A percentile compares a stretch with the other conserved stretches of the same genome.
Evolutionary conservation across 2,113 vertebrate genomes (phyloP).

Genomic region (Struthidea cinerea): DNA sequence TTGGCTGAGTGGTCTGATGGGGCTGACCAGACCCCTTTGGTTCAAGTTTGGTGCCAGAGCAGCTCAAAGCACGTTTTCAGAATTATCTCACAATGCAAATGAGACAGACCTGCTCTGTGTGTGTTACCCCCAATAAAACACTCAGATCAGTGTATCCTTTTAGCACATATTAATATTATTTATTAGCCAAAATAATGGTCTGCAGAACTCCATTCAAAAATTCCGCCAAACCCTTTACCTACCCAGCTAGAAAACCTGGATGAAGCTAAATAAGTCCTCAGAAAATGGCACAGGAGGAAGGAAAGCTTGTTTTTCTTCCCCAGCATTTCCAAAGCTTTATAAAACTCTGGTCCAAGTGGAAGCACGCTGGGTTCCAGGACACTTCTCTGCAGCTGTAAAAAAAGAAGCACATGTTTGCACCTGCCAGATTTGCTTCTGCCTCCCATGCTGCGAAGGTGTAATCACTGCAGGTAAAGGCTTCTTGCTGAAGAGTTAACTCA

Average conservation of each 20-base stretch:
- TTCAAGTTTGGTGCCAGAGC: neutral
- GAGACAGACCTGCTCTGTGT: neutral
- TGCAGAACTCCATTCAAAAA: neutral
- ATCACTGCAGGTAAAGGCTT: neutral
- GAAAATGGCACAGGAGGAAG: neutral
- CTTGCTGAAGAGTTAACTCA: neutral
- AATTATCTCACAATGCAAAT: neutral
- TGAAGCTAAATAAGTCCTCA: neutral
- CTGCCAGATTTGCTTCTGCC: neutral
- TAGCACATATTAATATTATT: neutral
- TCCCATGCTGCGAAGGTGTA: neutral
- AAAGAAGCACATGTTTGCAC: neutral
- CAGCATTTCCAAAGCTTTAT: neutral
- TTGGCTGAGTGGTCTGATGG: neutral
- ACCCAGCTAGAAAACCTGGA: neutral
- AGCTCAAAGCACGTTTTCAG: neutral
- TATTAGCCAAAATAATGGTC: neutral
- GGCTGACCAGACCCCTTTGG: neutral
- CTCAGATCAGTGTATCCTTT: neutral
- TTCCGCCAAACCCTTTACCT: neutral
- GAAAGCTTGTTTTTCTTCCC: neutral
- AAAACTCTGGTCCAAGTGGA: neutral
- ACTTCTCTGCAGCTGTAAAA: neutral
- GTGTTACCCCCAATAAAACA: neutral
- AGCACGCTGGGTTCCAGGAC: neutral